These are phyloP conservation scores for Nasonovia ribisnigri DNA, from an alignment of 2,888 invertebrate genomes.

Conservation along the genomic window DNA sequence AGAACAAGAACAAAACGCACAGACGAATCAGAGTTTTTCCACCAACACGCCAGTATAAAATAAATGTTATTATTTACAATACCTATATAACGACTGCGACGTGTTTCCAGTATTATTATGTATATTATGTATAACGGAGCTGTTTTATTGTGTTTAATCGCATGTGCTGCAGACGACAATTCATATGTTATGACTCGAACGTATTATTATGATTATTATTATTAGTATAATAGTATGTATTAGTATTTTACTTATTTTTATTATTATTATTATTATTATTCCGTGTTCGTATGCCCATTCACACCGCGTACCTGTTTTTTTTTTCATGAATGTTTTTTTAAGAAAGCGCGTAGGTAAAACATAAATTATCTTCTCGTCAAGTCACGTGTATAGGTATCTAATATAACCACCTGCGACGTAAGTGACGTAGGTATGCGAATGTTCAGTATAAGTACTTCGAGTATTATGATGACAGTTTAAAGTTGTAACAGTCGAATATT, in stretches of 20 bases:
- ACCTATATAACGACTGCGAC: background rate
- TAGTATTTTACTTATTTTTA: background rate
- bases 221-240: background rate
- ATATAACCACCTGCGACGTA: background rate
- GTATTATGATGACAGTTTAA: background rate
- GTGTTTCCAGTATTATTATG: background rate
- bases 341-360: background rate
- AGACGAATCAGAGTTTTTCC: background rate
- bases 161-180: background rate
- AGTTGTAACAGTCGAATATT: background rate
- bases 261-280: background rate
- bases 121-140: background rate
- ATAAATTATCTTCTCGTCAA: background rate
- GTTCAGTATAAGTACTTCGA: background rate
- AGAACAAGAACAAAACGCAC: constrained; percentile 43
- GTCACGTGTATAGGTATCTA: no score
- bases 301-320: background rate
- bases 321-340: background rate
- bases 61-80: background rate
- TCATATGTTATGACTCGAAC: background rate
- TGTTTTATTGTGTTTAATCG: background rate
- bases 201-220: background rate
- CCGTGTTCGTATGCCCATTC: background rate
- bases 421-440: no score
- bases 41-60: constrained; percentile 54